phyloP scores from a whole-genome alignment of 2,113 vertebrate species.

The Malaclemys terrapin region DNA sequence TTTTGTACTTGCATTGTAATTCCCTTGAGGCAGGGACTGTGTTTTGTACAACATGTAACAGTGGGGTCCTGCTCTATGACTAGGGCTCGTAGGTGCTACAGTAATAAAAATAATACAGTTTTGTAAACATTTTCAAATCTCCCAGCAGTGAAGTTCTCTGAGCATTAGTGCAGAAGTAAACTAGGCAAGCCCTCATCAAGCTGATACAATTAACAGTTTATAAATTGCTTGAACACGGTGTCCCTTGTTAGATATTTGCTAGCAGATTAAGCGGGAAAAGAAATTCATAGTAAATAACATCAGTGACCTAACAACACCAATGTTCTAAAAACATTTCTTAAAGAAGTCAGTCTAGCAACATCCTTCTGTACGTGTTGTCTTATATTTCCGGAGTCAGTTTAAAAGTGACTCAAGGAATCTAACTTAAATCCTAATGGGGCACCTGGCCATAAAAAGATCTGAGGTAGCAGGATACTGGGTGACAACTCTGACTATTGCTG shows the following conservation, averaged over 20 bases:
- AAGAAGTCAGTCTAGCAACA: background rate
- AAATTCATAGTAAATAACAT: background rate
- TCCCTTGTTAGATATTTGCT: background rate
- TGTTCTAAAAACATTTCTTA: background rate
- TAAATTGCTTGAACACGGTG: background rate
- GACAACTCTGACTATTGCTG: background rate
- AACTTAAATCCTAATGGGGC: background rate
- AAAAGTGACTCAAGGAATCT: background rate
- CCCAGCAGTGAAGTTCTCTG: background rate
- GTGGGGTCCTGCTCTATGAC: background rate
- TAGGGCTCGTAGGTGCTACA: background rate
- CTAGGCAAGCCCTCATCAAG: background rate
- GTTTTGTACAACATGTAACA: background rate
- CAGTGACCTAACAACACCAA: background rate
- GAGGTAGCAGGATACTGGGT: background rate
- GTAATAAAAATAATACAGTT: background rate
- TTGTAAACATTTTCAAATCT: background rate
- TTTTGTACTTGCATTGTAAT: background rate
- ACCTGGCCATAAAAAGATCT: background rate
- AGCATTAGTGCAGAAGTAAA: background rate
- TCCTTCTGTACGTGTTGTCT: background rate
- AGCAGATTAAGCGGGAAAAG: background rate
- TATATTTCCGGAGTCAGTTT: background rate
- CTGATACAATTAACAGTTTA: background rate
- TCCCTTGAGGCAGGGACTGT: background rate